Conservation (phyloP, 2,888 invertebrate species). For the Rhogogaster chlorosoma region DNA sequence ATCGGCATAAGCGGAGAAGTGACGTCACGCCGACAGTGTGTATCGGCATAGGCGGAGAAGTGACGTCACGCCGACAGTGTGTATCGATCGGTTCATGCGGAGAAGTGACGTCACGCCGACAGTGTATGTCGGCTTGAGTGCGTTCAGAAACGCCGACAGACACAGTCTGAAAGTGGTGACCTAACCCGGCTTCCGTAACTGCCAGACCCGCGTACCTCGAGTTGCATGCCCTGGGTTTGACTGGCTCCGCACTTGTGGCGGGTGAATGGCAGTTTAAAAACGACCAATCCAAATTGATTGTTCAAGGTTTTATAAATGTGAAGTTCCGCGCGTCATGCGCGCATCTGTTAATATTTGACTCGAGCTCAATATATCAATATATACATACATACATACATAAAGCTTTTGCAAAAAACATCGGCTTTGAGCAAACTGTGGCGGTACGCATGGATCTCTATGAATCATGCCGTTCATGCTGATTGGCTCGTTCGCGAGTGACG, state of each 20-base stretch:
- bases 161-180: too few species aligned
- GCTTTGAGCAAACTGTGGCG: not conserved
- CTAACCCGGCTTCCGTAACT: too few species aligned
- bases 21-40: too few species aligned
- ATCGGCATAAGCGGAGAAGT: too few species aligned
- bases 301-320: conserved; percentile 1
- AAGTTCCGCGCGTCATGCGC: not conserved
- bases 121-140: too few species aligned
- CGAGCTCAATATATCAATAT: not conserved
- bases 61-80: too few species aligned
- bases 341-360: not conserved
- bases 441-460: not conserved
- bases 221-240: not conserved
- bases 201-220: not conserved
- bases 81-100: too few species aligned
- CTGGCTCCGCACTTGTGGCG: not conserved
- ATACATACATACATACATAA: not conserved
- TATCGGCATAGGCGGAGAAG: too few species aligned
- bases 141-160: too few species aligned
- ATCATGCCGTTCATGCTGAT: not conserved
- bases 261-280: not conserved
- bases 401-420: not conserved
- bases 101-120: too few species aligned
- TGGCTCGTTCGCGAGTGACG: not conserved
- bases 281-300: conserved; percentile 2